These are phyloP conservation scores for Campopleginae sp. DNA, from an alignment of 2,888 invertebrate species.

Conservation along the genomic window DNA sequence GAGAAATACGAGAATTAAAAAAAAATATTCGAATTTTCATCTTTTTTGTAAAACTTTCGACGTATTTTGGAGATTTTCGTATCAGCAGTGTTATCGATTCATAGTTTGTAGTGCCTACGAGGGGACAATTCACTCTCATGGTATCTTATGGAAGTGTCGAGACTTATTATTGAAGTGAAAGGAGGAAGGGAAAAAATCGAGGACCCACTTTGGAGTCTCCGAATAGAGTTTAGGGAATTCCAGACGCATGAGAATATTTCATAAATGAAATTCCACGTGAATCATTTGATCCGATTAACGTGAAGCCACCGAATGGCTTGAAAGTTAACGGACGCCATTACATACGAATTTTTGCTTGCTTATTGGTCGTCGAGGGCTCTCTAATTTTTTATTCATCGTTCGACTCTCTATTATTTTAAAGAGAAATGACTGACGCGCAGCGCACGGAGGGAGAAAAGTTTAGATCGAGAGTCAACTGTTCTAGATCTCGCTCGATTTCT, in stretches of 20 bases:
- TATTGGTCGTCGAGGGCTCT: not conserved
- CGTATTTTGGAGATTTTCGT: not conserved
- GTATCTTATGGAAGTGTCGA: not conserved
- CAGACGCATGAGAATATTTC: not conserved
- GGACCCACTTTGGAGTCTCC: not conserved
- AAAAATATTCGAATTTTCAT: too few species aligned
- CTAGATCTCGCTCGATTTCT: slow-evolving; percentile 13
- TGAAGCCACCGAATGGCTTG: not conserved
- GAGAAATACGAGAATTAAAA: not conserved
- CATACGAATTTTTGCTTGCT: not conserved
- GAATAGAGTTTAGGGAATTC: not conserved
- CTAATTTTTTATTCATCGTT: not conserved
- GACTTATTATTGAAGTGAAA: not conserved
- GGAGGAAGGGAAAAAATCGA: not conserved
- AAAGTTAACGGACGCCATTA: not conserved
- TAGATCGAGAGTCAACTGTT: slow-evolving; percentile 19
- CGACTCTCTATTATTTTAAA: not conserved
- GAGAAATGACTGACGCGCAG: not conserved
- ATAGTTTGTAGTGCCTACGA: not conserved
- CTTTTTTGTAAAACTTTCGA: too few species aligned
- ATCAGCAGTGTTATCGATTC: not conserved
- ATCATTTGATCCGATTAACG: not conserved
- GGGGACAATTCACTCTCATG: not conserved
- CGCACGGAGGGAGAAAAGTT: not conserved
- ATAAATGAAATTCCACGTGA: slow-evolving; percentile 9